phyloP scores from a whole-genome alignment of 2,797 vertebrate genomes.

The Octomys mimax region DNA sequence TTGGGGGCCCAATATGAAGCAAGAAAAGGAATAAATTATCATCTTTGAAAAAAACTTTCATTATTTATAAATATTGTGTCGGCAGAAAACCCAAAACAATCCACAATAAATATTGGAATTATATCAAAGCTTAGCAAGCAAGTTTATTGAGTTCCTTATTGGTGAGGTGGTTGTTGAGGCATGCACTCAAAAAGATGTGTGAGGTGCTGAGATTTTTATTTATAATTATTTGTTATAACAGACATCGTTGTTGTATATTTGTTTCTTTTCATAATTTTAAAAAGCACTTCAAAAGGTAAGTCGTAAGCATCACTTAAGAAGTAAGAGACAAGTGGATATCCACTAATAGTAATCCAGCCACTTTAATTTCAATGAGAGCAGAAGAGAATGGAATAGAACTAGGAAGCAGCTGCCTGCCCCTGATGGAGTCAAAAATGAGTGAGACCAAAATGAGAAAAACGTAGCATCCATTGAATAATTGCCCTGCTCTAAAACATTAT shows the following conservation, averaged over 20 bases:
- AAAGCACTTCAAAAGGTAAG: not conserved
- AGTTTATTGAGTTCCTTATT: not conserved
- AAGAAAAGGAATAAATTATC: not conserved
- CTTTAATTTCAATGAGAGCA: not conserved
- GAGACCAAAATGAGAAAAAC: not conserved
- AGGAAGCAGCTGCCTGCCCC: not conserved
- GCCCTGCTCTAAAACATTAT: not conserved
- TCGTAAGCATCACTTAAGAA: not conserved
- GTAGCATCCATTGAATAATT: not conserved
- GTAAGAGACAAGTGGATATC: not conserved
- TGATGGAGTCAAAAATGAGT: not conserved
- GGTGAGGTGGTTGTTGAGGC: not conserved
- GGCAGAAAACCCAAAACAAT: not conserved
- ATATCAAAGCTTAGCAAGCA: not conserved
- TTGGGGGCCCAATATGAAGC: not conserved
- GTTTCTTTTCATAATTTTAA: constrained; percentile 9
- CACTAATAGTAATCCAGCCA: not conserved
- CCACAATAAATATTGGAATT: not conserved
- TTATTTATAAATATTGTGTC: constrained; percentile 9
- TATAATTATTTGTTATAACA: not conserved
- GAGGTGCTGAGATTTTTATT: not conserved
- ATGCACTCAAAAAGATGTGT: not conserved
- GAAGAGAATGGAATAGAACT: not conserved
- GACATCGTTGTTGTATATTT: not conserved
- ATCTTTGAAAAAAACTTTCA: not conserved